A percentile compares a stretch with the other conserved stretches of the same genome.
Conservation (phyloP, 2,797 vertebrate species). For the Rousettus madagascariensis region DNA sequence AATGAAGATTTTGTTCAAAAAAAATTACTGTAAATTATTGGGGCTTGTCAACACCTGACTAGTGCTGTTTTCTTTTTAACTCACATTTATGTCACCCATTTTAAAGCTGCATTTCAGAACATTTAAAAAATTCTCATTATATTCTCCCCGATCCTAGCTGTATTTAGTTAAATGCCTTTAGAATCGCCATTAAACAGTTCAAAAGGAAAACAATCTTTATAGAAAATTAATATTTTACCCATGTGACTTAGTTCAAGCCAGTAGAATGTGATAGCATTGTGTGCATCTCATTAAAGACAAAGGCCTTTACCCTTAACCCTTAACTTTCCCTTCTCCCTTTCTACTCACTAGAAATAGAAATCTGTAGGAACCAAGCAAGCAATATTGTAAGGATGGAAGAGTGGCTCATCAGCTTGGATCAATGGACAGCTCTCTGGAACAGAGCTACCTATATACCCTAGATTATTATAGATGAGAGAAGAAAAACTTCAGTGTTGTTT, state of each 20-base stretch:
- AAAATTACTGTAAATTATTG: slow-evolving; percentile 25
- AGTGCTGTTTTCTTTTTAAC: slow-evolving; percentile 57
- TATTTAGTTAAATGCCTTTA: slow-evolving; percentile 11
- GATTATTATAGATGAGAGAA: not conserved
- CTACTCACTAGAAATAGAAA: not conserved
- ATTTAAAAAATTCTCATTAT: not conserved
- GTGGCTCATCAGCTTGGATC: not conserved
- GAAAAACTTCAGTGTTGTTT: not conserved
- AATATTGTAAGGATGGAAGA: not conserved
- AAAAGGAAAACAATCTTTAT: not conserved
- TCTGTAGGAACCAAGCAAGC: not conserved
- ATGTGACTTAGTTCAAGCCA: not conserved
- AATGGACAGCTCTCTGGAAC: not conserved
- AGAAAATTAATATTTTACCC: not conserved
- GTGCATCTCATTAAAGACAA: not conserved
- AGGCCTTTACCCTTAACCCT: not conserved
- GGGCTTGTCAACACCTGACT: slow-evolving; percentile 43
- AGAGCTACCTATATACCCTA: not conserved
- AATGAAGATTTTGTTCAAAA: slow-evolving; percentile 45
- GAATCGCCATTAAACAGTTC: not conserved
- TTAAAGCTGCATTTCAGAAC: slow-evolving; percentile 26
- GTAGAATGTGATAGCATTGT: not conserved
- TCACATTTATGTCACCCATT: slow-evolving; percentile 39
- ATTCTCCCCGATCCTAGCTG: not conserved
- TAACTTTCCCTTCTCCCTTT: not conserved